These are phyloP conservation scores for Oncorhynchus keta DNA, from an alignment of 2,113 vertebrate genomes.

Conservation along the genomic window DNA sequence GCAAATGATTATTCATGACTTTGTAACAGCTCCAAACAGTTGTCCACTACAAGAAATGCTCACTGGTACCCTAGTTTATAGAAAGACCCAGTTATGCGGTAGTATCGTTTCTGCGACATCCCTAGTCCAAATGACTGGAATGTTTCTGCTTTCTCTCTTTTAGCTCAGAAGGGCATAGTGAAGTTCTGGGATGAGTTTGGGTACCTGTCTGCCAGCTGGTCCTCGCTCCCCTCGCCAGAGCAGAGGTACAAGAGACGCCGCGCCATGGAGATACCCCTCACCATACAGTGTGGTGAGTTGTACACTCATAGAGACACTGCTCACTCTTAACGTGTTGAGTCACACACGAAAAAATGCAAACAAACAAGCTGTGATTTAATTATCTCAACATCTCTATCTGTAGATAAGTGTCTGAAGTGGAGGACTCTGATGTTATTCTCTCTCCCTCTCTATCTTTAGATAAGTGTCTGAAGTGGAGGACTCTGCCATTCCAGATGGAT, in stretches of 20 bases:
- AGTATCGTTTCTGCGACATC: no score
- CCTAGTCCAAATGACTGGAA: no score
- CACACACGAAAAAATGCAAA: neutral
- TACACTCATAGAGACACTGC: neutral
- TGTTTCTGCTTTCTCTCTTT: neutral
- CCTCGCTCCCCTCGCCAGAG: slow-evolving; percentile 88
- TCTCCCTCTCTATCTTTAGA: slow-evolving; percentile 69
- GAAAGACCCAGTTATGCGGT: no score
- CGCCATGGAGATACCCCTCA: slow-evolving; percentile 97
- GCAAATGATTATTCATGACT: no score
- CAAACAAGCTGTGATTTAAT: neutral
- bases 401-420: no score
- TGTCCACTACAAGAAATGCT: no score
- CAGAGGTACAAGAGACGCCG: slow-evolving; percentile 88
- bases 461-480: slow-evolving; percentile 96
- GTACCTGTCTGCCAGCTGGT: slow-evolving; percentile 97
- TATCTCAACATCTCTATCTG: slow-evolving; percentile 12
- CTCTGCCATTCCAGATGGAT: slow-evolving; percentile 92
- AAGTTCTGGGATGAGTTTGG: slow-evolving; percentile 99
- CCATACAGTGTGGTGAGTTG: slow-evolving; percentile 93
- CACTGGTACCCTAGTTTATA: no score
- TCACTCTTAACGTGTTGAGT: neutral
- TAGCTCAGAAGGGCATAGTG: slow-evolving; percentile 82
- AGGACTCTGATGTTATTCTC: neutral
- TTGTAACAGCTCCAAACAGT: no score